phyloP scores from a whole-genome alignment of 2,113 vertebrate genomes.

The Astur gentilis region DNA sequence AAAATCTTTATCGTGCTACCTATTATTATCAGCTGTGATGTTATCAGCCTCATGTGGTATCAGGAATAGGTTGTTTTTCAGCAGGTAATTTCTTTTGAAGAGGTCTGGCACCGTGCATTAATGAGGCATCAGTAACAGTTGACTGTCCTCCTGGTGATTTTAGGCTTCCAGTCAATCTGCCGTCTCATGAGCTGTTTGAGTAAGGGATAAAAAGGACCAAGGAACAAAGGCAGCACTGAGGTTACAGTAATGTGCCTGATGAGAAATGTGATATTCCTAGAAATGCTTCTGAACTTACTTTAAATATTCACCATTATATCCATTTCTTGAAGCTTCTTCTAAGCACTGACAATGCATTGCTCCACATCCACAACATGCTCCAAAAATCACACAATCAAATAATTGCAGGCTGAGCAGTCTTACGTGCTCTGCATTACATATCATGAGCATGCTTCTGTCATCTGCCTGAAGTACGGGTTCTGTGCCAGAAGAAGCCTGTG shows the following conservation, averaged over 20 bases:
- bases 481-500: neutral
- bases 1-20: neutral
- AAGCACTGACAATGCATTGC: neutral
- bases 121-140: neutral
- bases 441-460: neutral
- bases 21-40: neutral
- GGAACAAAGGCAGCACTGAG: neutral
- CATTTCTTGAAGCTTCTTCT: neutral
- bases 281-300: neutral
- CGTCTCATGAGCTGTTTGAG: neutral
- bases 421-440: neutral
- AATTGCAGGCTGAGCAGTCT: neutral
- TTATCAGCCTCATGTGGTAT: neutral
- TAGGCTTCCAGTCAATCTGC: neutral
- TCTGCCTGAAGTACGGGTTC: neutral
- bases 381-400: neutral
- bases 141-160: neutral
- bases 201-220: neutral
- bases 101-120: neutral
- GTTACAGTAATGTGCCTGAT: neutral
- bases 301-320: neutral
- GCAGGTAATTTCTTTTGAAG: neutral
- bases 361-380: neutral
- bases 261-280: slow-evolving; percentile 5
- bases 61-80: neutral